Evolutionary conservation across 1,140 invertebrate species (phyloP).

Genomic region (Drosophila nebulosa): DNA sequence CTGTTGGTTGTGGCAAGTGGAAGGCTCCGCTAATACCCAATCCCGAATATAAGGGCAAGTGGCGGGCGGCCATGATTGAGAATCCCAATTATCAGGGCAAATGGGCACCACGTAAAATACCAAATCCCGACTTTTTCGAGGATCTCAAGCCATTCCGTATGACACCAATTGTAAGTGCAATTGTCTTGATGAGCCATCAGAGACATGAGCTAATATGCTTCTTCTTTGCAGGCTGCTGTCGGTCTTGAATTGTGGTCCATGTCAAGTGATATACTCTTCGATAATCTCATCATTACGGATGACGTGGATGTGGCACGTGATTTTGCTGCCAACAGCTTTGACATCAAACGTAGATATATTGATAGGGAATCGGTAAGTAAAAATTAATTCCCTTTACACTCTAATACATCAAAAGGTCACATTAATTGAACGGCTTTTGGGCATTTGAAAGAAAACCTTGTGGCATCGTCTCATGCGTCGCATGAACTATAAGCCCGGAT

Average conservation of each 20-base stretch:
- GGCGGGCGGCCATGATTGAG: slow-evolving; percentile 93
- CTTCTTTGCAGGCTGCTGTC: slow-evolving; percentile 87
- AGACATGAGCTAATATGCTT: not conserved
- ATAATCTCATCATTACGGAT: slow-evolving; percentile 97
- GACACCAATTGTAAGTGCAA: slow-evolving; percentile 92
- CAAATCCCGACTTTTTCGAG: slow-evolving; percentile 96
- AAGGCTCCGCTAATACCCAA: slow-evolving; percentile 92
- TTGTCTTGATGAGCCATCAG: not conserved
- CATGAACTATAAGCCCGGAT: slow-evolving; percentile 89
- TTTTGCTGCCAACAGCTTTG: slow-evolving; percentile 93
- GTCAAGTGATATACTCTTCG: slow-evolving; percentile 95
- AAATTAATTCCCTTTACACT: not conserved
- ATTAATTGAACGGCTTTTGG: slow-evolving; percentile 15
- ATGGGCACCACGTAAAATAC: slow-evolving; percentile 93
- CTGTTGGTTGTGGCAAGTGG: slow-evolving; percentile 96
- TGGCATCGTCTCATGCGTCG: slow-evolving; percentile 88
- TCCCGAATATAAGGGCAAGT: slow-evolving; percentile 95
- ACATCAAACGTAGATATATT: slow-evolving; percentile 90
- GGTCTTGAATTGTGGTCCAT: slow-evolving; percentile 99
- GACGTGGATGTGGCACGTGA: slow-evolving; percentile 88
- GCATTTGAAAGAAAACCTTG: slow-evolving; percentile 83
- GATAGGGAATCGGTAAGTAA: slow-evolving; percentile 88
- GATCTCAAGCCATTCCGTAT: slow-evolving; percentile 94
- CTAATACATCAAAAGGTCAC: not conserved
- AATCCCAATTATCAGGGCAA: slow-evolving; percentile 98